A percentile compares a stretch with the other conserved stretches of the same genome.
Conservation (phyloP, 2,888 invertebrate genomes). For the Arge pagana region DNA sequence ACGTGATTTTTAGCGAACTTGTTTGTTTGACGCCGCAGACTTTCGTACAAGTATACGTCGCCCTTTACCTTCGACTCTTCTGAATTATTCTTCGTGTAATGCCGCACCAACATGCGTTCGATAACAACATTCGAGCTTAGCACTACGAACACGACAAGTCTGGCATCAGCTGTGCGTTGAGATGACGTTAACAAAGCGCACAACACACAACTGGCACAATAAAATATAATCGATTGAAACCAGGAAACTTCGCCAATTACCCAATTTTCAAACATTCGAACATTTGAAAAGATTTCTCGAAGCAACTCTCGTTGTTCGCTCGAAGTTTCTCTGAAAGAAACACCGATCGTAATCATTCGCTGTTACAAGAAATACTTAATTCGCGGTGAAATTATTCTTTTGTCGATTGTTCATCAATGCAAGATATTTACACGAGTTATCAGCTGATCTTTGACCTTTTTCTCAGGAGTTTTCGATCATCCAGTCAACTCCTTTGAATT, state of each 20-base stretch:
- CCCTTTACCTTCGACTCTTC: constrained; percentile 41
- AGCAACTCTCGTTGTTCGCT: constrained; percentile 64
- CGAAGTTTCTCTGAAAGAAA: constrained; percentile 58
- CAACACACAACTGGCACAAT: constrained; percentile 60
- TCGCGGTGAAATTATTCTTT: too few species aligned
- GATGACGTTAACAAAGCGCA: constrained; percentile 65
- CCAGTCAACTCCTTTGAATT: not conserved
- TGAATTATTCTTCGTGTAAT: constrained; percentile 36
- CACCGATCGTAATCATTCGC: too few species aligned
- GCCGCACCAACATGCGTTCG: constrained; percentile 59
- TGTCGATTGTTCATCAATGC: too few species aligned
- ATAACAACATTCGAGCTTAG: constrained; percentile 60
- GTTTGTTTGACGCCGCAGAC: too few species aligned
- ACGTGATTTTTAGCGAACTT: too few species aligned
- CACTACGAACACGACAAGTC: constrained; percentile 62
- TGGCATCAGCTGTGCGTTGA: constrained; percentile 61
- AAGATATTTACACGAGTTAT: too few species aligned
- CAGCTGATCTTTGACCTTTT: too few species aligned
- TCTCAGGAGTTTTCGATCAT: too few species aligned
- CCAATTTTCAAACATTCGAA: constrained; percentile 64
- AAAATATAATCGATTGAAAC: constrained; percentile 68
- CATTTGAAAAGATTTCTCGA: constrained; percentile 62
- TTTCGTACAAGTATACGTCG: too few species aligned
- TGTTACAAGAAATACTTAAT: too few species aligned
- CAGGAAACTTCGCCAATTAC: constrained; percentile 68